Evolutionary conservation across 2,888 invertebrate genomes (phyloP).

Genomic region (Lasioglossum pauxillum): DNA sequence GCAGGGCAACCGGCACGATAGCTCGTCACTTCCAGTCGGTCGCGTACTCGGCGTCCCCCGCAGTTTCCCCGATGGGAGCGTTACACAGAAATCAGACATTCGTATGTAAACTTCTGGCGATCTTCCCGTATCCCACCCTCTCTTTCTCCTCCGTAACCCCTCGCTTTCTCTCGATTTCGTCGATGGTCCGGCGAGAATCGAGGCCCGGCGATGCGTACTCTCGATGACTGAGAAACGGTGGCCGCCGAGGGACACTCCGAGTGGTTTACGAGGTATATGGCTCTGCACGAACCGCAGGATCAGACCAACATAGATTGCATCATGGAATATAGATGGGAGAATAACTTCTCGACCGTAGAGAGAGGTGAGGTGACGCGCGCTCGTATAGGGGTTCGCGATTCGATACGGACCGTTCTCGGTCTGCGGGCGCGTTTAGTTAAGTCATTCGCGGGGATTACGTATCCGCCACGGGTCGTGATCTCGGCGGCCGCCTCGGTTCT

Average conservation of each 20-base stretch:
- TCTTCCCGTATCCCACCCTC: conserved; percentile 33
- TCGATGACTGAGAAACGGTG: conserved; percentile 57
- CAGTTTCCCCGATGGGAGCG: conserved; percentile 42
- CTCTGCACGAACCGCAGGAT: conserved; percentile 56
- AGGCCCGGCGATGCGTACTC: conserved; percentile 46
- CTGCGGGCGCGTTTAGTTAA: conserved; percentile 78
- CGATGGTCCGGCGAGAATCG: conserved; percentile 57
- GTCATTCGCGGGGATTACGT: conserved; percentile 79
- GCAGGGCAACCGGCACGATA: conserved; percentile 73
- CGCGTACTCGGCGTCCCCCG: conserved; percentile 47
- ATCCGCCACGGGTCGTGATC: conserved; percentile 75
- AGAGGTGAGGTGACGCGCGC: conserved; percentile 41
- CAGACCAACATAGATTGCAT: conserved; percentile 69
- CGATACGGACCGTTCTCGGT: conserved; percentile 77
- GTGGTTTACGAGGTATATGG: conserved; percentile 74
- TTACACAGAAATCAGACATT: conserved; percentile 78
- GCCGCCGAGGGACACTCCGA: conserved; percentile 70
- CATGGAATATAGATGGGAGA: conserved; percentile 76
- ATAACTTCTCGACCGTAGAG: conserved; percentile 65
- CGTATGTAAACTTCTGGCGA: conserved; percentile 80
- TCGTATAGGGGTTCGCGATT: conserved; percentile 69
- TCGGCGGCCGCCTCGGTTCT: conserved; percentile 22
- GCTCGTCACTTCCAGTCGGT: conserved; percentile 74
- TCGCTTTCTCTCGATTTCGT: conserved; percentile 45
- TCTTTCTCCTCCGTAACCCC: conserved; percentile 17